phyloP scores from a whole-genome alignment of 2,797 vertebrate genomes.

The Acropternis orthonyx region DNA sequence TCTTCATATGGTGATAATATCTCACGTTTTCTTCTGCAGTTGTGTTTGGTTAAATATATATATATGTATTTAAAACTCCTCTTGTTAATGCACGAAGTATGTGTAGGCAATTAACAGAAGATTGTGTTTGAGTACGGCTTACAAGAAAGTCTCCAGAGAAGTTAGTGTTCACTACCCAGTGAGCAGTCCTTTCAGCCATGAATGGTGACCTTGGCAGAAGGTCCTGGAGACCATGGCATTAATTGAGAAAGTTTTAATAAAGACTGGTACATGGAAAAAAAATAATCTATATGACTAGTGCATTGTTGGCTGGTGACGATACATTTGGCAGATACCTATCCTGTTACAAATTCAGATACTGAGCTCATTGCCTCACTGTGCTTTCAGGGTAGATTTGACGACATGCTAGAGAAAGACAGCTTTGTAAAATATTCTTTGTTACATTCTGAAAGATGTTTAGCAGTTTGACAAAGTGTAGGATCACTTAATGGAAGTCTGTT shows the following conservation, averaged over 20 bases:
- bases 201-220: slow-evolving; percentile 52
- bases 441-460: slow-evolving; percentile 41
- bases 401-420: slow-evolving; percentile 46
- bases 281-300: not conserved
- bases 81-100: slow-evolving; percentile 34
- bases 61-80: not conserved
- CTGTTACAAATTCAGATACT: slow-evolving; percentile 43
- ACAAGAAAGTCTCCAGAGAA: slow-evolving; percentile 25
- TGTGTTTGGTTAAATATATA: not conserved
- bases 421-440: slow-evolving; percentile 46
- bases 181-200: slow-evolving; percentile 24
- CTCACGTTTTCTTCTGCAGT: not conserved
- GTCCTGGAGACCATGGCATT: slow-evolving; percentile 17
- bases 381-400: slow-evolving; percentile 45
- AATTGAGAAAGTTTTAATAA: slow-evolving; percentile 49
- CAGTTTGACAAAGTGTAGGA: slow-evolving; percentile 34
- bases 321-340: slow-evolving; percentile 42
- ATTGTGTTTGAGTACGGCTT: slow-evolving; percentile 29
- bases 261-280: slow-evolving; percentile 22
- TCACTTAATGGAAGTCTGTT: slow-evolving; percentile 48
- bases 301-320: slow-evolving; percentile 57
- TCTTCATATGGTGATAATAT: not conserved
- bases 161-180: slow-evolving; percentile 15
- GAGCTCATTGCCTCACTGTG: slow-evolving; percentile 18
- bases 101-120: slow-evolving; percentile 37